Evolutionary conservation across 2,888 invertebrate genomes (phyloP).

Genomic region (Drosophila nigricruria): DNA sequence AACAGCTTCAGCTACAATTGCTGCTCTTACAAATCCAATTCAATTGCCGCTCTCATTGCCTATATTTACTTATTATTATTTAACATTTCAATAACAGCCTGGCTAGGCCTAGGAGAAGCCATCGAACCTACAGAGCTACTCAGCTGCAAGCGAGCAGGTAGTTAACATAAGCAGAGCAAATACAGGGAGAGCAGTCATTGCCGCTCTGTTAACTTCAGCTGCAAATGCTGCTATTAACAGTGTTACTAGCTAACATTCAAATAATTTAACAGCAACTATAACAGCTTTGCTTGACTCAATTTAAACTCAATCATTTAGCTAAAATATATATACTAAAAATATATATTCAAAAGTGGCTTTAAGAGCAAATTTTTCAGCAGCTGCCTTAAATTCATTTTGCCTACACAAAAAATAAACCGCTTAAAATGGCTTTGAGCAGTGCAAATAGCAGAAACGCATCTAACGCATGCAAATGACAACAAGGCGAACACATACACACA

Average conservation of each 20-base stretch:
- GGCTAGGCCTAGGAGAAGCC: no score
- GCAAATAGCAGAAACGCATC: constrained; percentile 73
- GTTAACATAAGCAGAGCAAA: no score
- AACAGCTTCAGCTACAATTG: not conserved
- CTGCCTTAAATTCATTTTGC: constrained; percentile 48
- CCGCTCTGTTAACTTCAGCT: no score
- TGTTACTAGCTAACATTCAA: not conserved
- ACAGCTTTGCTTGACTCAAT: no score
- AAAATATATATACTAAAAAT: not conserved
- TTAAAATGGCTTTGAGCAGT: constrained; percentile 76
- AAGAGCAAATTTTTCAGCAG: not conserved
- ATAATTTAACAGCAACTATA: not conserved
- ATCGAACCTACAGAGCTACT: no score
- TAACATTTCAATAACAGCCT: no score
- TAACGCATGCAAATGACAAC: constrained; percentile 77
- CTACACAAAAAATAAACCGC: constrained; percentile 67
- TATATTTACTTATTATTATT: not conserved
- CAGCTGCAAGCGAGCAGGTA: no score
- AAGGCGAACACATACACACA: constrained; percentile 30
- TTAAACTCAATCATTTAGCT: no score
- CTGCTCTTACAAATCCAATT: not conserved
- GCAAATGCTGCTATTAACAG: no score
- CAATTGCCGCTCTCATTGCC: not conserved
- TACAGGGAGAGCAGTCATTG: no score
- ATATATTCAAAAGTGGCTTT: not conserved